Base-by-base conservation (phyloP, 2,113 vertebrate genomes). In the Rafetus swinhoei region DNA sequence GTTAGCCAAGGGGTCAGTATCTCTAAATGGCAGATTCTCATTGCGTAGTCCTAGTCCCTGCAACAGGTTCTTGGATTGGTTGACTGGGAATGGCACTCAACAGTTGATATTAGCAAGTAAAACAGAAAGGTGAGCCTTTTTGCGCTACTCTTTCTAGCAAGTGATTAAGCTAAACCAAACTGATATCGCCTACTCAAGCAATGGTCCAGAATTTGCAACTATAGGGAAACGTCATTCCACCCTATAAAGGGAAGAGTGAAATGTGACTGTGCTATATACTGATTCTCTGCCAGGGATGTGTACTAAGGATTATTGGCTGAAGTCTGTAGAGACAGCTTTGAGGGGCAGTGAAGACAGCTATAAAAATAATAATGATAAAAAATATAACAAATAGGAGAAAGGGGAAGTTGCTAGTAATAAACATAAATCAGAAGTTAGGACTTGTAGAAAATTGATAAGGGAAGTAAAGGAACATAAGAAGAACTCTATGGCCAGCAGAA, bases 311-410 rank as follows among this genome's bases (percentile, higher is more conserved):
- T 90, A 82, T 77, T 79, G 45, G 35, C 81, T 94, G 96, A 96
- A 90, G 93, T 88, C 90, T 88, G 83, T 65, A 59, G 94, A 93
- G 92, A 95, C 85, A 95, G 83, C 77, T 87, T 84, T 24, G 15
- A n/a, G 32, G 8, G 62, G 62, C 16, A 69, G 32, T 18, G 15
- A 69, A 69, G 14, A 15, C 62, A 65, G 32, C 62, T 18, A n/a
- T n/a, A 65, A 65, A 65, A 65, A 65, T 59, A 59, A 59, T 59
- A 59, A 59, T 24, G 25, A 25, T 24, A n/a, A 18, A n/a, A 65
- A 16, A 62, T 62, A 29, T 10, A 62, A 62, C 27, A 62, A 62
- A 62, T 14, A 62, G 60, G 13, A 62, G 57, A 62, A 62, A 62
- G 60, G 60, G 60, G 27, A 62, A 62, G 60, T 3, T 62, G 60